Base-by-base conservation (phyloP, 2,797 vertebrate species). In the Sebastes cheni region DNA sequence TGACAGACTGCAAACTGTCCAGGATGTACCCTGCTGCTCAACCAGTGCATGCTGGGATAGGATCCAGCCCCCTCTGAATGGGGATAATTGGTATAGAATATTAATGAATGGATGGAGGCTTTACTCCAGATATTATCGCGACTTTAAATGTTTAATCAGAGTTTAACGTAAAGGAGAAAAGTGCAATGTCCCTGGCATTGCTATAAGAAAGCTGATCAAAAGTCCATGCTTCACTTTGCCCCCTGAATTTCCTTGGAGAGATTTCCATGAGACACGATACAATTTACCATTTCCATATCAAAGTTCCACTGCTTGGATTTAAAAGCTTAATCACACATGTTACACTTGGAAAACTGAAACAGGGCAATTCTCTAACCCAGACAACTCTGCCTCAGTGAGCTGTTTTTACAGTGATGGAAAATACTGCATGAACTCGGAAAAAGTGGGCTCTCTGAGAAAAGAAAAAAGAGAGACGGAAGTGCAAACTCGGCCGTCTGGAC, bases 341-440 rank as follows among this genome's bases (percentile, higher is more conserved):
- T 90, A 89, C 82, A 82, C 73, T 92, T 89, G 93, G 94, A 93
- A 93, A 95, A 94, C 20, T 86, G 36, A 52, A 90, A 71, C 18
- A 46, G 80, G 82, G 83, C 88, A 86, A 76, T 32, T 85, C 93
- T 83, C 76, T 77, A 88, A 90, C 88, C 91, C 93, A 95, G 95
- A 95, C 94, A 73, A 68, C 81, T 79, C 71, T 81, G 67, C 88
- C 85, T 90, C 92, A 88, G 69, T 90, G 90, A 92, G 86, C 86
- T 87, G 89, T 91, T 93, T 83, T 91, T 73, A 90, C 88, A 90
- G 80, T 86, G 89, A 92, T 85, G 95, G 95, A 96, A 96, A 95
- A 92, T 85, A 60, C 90, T 80, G 87, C 85, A 54, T 69, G 86
- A 89, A 91, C 88, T 86, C 77, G 93, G 93, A 95, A 95, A 95